Evolutionary conservation across 2,888 invertebrate genomes (phyloP), one percentile per base, ranked within the genome.

Genomic region (Heliconius hortense): DNA sequence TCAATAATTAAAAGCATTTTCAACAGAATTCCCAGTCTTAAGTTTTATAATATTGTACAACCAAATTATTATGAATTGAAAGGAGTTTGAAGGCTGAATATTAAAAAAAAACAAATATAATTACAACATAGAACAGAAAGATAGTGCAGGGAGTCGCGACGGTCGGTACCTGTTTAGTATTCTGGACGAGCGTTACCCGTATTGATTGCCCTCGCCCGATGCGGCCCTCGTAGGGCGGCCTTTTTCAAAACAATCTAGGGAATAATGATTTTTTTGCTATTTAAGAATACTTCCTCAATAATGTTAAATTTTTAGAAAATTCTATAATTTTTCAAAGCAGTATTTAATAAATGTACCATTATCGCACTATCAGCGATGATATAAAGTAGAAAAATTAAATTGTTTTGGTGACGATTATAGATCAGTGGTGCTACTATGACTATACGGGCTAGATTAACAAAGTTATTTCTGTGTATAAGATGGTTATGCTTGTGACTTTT

Each of bases 161-260:
- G 77, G 73, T 48, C 84, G 86, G 85, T 81, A 84, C 85, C 89
- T 89, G 88, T 83, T 95, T 95, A 94, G 95, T 94, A 95, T 95
- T 94, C 95, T 91, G 93, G 82, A 82, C 90, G 90, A 93, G 94
- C 94, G 89, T 93, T 93, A 94, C 93, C 94, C 94, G 95, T 95
- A 95, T 95, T 95, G 95, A 95, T 95, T 95, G 95, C 92, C 93
- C 85, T 82, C 84, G 83, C 85, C 82, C 82, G 84, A 84, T 82
- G 82, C 82, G 79, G 80, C 82, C 84, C 84, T 82, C 82, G 84
- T 81, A 85, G 88, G 88, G 87, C 87, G 88, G 89, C 88, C 89
- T 90, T 90, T 90, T 91, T 89, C 90, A 92, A 93, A 93, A 92
- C 93, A 93, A 92, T 91, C 90, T 89, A 83, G 82, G 81, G 84